phyloP scores from a whole-genome alignment of 2,888 invertebrate species.

The Eupithecia abbreviata region DNA sequence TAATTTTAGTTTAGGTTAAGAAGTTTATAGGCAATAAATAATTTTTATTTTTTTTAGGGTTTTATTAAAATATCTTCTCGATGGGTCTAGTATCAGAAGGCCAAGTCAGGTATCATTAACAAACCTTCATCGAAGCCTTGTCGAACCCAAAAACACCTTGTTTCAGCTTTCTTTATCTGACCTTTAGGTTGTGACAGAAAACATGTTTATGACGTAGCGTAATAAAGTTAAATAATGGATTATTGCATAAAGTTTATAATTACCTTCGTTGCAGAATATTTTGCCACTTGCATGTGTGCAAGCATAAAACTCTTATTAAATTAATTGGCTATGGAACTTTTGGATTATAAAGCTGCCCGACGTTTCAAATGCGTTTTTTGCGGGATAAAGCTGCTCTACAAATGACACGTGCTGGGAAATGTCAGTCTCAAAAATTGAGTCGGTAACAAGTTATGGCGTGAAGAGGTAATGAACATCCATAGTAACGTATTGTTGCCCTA shows the following conservation, averaged over 20 bases:
- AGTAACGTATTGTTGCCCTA: background rate
- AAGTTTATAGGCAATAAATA: too few relatives aligned
- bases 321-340: background rate
- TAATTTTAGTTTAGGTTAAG: too few relatives aligned
- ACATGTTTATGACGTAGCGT: conserved; percentile 54
- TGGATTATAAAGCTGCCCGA: background rate
- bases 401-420: background rate
- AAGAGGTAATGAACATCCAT: background rate
- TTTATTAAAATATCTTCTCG: background rate
- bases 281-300: conserved; percentile 25
- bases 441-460: background rate
- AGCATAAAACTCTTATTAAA: background rate
- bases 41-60: too few relatives aligned
- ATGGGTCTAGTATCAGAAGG: background rate
- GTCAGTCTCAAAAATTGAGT: background rate
- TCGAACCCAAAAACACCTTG: conserved; percentile 19
- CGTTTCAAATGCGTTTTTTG: background rate
- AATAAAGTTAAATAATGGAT: conserved; percentile 50
- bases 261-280: conserved; percentile 31
- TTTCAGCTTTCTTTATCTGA: conserved; percentile 70
- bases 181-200: conserved; percentile 65
- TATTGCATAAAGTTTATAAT: conserved; percentile 50
- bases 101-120: background rate
- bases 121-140: background rate
- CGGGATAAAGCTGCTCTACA: background rate